These are phyloP conservation scores for Aselliscus stoliczkanus DNA, from an alignment of 2,797 vertebrate species.

Conservation along the genomic window DNA sequence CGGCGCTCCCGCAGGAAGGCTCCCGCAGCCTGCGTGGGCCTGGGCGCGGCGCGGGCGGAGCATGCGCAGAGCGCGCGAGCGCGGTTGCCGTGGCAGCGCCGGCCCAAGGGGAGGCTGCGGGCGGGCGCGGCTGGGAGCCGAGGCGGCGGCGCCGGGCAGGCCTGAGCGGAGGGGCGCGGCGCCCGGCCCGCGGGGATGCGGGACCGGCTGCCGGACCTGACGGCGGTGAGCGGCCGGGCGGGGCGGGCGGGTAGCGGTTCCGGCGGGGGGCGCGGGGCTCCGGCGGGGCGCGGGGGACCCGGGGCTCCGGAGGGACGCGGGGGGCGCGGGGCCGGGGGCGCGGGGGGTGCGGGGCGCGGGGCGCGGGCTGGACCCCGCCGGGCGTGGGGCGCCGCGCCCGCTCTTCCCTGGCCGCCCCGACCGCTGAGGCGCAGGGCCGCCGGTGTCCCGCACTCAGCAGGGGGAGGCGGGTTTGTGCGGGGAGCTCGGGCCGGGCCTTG, in stretches of 20 bases:
- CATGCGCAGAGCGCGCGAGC: conserved; percentile 68
- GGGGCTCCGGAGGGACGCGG: neutral
- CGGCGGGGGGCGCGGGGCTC: neutral
- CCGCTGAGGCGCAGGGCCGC: neutral
- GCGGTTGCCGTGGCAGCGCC: conserved; percentile 75
- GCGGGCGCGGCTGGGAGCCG: neutral
- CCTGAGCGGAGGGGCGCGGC: neutral
- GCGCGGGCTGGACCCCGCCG: too few relatives aligned
- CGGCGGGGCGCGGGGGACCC: neutral
- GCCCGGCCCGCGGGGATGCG: conserved; percentile 80
- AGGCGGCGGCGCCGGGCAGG: neutral
- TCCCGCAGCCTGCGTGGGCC: neutral
- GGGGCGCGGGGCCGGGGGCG: neutral
- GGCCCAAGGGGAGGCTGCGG: conserved; percentile 18
- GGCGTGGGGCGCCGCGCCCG: neutral
- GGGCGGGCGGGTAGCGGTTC: neutral
- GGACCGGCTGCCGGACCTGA: conserved; percentile 87
- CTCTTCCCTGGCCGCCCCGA: neutral
- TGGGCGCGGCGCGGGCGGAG: conserved; percentile 19
- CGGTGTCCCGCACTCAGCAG: too few relatives aligned
- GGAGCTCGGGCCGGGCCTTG: neutral
- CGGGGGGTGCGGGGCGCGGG: too few relatives aligned
- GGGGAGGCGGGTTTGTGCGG: neutral
- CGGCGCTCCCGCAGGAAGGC: neutral
- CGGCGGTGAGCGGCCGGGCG: conserved; percentile 84